Conservation (phyloP, 2,797 vertebrate genomes). For the Sternotherus odoratus region DNA sequence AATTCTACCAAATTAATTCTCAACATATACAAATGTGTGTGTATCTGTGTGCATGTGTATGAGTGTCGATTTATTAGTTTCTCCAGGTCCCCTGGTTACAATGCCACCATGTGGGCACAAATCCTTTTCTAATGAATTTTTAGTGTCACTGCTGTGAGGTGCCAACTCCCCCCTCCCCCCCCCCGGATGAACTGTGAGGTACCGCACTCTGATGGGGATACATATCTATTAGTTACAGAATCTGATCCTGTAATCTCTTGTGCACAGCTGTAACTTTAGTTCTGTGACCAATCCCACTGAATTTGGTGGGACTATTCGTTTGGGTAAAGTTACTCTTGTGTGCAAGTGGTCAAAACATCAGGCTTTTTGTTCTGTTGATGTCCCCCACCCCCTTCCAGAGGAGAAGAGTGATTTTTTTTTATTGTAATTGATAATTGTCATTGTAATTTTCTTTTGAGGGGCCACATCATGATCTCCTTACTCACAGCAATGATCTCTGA, state of each 20-base stretch:
- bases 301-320: background rate
- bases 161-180: background rate
- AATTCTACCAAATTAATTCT: constrained; percentile 25
- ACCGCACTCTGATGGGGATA: background rate
- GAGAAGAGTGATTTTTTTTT: background rate
- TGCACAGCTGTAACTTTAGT: background rate
- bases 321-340: background rate
- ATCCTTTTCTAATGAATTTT: constrained; percentile 1
- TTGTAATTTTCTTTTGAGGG: background rate
- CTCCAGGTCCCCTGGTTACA: background rate
- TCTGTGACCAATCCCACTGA: background rate
- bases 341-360: background rate
- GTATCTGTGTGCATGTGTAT: background rate
- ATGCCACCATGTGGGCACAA: background rate
- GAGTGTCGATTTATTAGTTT: background rate
- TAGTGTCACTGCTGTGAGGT: background rate
- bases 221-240: background rate
- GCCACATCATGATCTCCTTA: background rate
- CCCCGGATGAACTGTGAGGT: background rate
- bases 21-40: background rate
- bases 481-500: background rate
- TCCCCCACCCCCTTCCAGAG: no score
- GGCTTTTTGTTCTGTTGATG: background rate
- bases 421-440: background rate
- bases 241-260: background rate